These are phyloP conservation scores for Sceloporus tristichus DNA, from an alignment of 2,113 vertebrate genomes.

Conservation along the genomic window DNA sequence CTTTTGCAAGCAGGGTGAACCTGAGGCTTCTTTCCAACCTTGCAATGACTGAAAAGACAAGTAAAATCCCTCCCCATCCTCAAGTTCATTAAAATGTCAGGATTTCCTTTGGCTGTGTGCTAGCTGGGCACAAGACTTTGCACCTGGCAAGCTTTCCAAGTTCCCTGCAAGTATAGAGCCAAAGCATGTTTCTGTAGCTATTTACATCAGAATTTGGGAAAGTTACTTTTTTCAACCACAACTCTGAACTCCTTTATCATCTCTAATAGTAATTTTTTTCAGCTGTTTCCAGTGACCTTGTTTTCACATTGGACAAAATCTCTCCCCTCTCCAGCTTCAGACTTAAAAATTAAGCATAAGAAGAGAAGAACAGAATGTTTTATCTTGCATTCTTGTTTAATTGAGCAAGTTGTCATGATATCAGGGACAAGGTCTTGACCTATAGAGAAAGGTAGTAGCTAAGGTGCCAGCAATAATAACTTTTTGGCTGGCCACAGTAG, in stretches of 20 bases:
- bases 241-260: too few species aligned
- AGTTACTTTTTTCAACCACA: too few species aligned
- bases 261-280: too few species aligned
- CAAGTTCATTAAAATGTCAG: background rate
- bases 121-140: background rate
- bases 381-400: background rate
- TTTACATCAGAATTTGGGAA: background rate
- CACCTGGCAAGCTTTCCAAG: background rate
- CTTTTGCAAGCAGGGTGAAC: background rate
- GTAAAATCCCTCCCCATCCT: background rate
- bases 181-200: background rate
- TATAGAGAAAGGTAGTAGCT: background rate
- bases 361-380: background rate
- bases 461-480: too few species aligned
- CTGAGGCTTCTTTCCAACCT: background rate
- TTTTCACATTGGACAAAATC: too few species aligned
- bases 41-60: background rate
- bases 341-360: background rate
- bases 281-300: too few species aligned
- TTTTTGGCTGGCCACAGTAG: too few species aligned
- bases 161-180: background rate
- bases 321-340: too few species aligned
- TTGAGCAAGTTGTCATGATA: background rate
- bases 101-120: background rate
- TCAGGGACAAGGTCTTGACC: background rate